Conservation (phyloP, 2,888 invertebrate genomes). For the Diploptera punctata region DNA sequence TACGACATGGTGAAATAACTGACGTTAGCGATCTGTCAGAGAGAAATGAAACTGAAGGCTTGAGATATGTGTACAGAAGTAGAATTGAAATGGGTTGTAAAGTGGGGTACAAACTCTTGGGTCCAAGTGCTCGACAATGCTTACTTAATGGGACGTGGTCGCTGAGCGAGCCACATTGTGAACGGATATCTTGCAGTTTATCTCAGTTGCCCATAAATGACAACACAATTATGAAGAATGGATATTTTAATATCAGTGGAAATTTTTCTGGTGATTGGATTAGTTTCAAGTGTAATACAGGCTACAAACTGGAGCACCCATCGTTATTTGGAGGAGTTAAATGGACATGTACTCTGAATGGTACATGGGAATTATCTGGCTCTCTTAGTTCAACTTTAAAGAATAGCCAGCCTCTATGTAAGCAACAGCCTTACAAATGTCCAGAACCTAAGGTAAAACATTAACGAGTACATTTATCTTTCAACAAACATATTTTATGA, state of each 20-base stretch:
- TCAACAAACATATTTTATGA: too few relatives aligned
- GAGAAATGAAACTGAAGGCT: too few relatives aligned
- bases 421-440: neutral
- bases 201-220: neutral
- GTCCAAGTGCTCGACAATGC: constrained; percentile 32
- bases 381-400: neutral
- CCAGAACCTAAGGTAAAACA: constrained; percentile 18
- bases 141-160: constrained; percentile 37
- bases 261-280: constrained; percentile 45
- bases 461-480: too few relatives aligned
- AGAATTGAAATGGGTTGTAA: constrained; percentile 20
- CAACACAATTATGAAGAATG: constrained; percentile 2
- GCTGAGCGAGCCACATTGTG: constrained; percentile 27
- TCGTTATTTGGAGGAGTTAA: neutral
- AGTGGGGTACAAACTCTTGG: constrained; percentile 35
- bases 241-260: constrained; percentile 44
- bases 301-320: constrained; percentile 35
- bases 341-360: neutral
- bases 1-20: too few relatives aligned
- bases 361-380: neutral
- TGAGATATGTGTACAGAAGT: constrained; percentile 32
- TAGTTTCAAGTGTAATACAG: constrained; percentile 27
- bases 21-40: too few relatives aligned
- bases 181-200: constrained; percentile 15
- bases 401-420: neutral